Conservation (phyloP, 2,888 invertebrate genomes). For the Macrosiphum euphorbiae region DNA sequence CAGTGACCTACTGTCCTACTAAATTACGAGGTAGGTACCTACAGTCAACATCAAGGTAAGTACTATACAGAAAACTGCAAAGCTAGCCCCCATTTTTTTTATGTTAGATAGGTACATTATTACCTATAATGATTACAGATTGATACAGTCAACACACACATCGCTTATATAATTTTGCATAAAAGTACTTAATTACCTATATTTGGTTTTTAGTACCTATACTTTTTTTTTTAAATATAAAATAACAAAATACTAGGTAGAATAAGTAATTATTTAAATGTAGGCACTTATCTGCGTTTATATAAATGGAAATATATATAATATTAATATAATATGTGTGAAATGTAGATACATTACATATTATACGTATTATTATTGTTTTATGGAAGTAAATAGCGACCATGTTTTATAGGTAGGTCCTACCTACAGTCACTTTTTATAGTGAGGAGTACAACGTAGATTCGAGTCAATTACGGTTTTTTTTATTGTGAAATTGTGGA, state of each 20-base stretch:
- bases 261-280: background rate
- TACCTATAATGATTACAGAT: background rate
- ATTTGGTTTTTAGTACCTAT: background rate
- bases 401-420: background rate
- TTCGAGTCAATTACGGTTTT: background rate
- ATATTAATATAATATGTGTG: background rate
- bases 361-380: slow-evolving; percentile 12
- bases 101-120: too few species aligned
- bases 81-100: too few species aligned
- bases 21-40: too few species aligned
- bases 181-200: background rate
- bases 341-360: background rate
- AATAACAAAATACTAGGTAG: background rate
- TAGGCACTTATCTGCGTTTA: background rate
- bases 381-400: background rate
- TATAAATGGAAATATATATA: background rate
- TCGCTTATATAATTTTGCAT: background rate
- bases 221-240: background rate
- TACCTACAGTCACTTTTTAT: background rate
- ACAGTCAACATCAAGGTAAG: too few species aligned
- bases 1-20: too few species aligned
- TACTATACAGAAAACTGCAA: too few species aligned
- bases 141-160: background rate
- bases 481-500: slow-evolving; percentile 11
- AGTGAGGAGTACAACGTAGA: background rate